Evolutionary conservation across 2,113 vertebrate genomes (phyloP).

Genomic region (Helogale parvula): DNA sequence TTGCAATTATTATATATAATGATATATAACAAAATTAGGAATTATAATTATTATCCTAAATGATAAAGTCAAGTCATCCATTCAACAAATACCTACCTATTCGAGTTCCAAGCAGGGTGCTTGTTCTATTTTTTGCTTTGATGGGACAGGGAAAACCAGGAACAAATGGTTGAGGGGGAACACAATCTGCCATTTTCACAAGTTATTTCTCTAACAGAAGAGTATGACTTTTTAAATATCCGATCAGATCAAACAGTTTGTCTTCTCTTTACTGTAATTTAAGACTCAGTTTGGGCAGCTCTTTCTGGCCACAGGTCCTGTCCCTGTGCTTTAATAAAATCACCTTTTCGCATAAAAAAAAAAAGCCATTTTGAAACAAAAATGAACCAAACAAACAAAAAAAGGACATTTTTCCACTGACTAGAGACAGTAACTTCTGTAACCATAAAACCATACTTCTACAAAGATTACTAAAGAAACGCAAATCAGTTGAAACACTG

Average conservation of each 20-base stretch:
- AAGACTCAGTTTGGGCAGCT: not conserved
- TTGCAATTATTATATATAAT: not conserved
- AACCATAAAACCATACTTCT: not conserved
- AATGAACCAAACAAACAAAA: not conserved
- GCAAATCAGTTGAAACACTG: not conserved
- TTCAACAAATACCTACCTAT: not conserved
- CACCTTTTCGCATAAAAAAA: not conserved
- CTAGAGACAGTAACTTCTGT: not conserved
- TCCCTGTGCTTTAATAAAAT: no score
- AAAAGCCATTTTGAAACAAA: not conserved
- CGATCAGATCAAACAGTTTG: not conserved
- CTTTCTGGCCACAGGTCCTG: no score
- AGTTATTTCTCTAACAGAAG: conserved; percentile 2
- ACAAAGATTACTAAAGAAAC: not conserved
- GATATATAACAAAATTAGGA: not conserved
- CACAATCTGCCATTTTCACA: not conserved
- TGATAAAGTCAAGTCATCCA: not conserved
- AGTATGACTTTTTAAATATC: not conserved
- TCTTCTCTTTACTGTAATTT: not conserved
- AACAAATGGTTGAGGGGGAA: not conserved
- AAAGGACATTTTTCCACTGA: not conserved
- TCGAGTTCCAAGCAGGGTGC: not conserved
- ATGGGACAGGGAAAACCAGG: not conserved
- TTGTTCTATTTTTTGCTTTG: not conserved
- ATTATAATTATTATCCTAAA: not conserved